Evolutionary conservation across 2,797 vertebrate genomes (phyloP).

Genomic region (Ambastaia sidthimunki): DNA sequence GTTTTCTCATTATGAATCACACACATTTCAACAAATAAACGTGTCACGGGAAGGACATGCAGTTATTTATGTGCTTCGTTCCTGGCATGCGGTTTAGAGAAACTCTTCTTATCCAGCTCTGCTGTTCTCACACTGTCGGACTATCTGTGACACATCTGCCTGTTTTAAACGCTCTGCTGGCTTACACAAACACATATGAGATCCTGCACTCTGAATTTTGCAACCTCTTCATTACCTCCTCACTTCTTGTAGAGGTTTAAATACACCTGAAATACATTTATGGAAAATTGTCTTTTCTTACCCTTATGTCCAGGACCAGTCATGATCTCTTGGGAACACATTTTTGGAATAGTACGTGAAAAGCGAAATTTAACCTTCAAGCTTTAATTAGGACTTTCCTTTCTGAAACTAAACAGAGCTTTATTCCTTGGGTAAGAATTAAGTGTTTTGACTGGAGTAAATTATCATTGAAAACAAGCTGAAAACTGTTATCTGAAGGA

Average conservation of each 20-base stretch:
- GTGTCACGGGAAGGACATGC: slow-evolving; percentile 25
- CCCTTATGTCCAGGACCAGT: not conserved
- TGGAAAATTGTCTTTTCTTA: slow-evolving; percentile 4
- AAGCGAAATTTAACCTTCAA: not conserved
- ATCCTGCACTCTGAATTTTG: slow-evolving; percentile 8
- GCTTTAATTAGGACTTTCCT: not conserved
- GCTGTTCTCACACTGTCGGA: not conserved
- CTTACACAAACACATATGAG: not conserved
- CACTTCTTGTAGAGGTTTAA: not conserved
- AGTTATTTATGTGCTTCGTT: slow-evolving; percentile 3
- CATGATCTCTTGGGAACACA: not conserved
- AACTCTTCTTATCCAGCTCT: not conserved
- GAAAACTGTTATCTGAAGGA: not conserved
- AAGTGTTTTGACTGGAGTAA: not conserved
- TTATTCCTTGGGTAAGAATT: not conserved
- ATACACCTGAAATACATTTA: slow-evolving; percentile 11
- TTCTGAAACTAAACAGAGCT: not conserved
- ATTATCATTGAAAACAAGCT: not conserved
- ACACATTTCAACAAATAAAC: slow-evolving; percentile 54
- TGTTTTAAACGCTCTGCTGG: slow-evolving; percentile 8
- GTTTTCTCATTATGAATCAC: slow-evolving; percentile 49
- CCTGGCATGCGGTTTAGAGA: not conserved
- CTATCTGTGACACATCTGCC: slow-evolving; percentile 31
- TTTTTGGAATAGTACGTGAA: not conserved
- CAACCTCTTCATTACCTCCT: not conserved